Conservation (phyloP, 23 tunicate genomes). For the Styela clava region DNA sequence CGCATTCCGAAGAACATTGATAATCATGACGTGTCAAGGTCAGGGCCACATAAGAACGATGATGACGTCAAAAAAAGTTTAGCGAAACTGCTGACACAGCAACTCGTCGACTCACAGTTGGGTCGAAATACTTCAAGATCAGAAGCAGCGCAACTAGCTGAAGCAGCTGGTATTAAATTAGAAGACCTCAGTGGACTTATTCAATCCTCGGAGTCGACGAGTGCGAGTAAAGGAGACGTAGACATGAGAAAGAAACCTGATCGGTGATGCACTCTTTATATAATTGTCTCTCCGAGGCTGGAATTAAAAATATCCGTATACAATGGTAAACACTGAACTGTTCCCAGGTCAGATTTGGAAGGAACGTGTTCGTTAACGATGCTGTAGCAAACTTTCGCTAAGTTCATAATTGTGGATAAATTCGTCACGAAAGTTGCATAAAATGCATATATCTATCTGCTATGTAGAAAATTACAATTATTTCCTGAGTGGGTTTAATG, state of each 20-base stretch:
- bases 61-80: constrained; percentile 41
- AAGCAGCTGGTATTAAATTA: constrained; percentile 5
- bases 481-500: no score
- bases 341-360: no score
- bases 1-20: neutral
- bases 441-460: no score
- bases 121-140: neutral
- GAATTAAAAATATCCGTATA: no score
- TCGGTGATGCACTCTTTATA: no score
- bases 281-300: no score
- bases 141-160: neutral
- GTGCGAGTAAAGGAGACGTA: constrained; percentile 4
- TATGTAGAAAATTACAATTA: no score
- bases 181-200: constrained; percentile 3
- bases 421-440: no score
- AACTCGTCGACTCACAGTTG: constrained; percentile 24
- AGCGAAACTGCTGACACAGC: constrained; percentile 38
- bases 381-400: no score
- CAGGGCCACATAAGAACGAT: neutral
- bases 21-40: neutral
- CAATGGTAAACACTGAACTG: no score
- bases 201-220: neutral
- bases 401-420: no score
- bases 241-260: constrained; percentile 21
- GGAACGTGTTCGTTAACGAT: no score